A percentile compares a stretch with the other conserved stretches of the same genome.
Evolutionary conservation across 2,888 invertebrate genomes (phyloP).

Genomic region (Patella ulyssiponensis): DNA sequence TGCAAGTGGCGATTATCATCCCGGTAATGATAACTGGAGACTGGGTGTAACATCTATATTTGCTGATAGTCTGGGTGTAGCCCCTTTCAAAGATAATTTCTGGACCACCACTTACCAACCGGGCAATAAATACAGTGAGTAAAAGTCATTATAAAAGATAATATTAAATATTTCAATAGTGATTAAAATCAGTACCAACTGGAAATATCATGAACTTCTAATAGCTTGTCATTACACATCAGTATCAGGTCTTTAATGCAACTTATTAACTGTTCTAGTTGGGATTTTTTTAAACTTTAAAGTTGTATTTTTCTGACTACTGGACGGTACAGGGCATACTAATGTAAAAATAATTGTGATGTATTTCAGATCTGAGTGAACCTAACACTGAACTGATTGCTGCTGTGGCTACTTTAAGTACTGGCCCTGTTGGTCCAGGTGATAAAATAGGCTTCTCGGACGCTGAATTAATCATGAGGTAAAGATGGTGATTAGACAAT

Average conservation of each 20-base stretch:
- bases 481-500: background rate
- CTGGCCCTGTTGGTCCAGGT: slow-evolving; percentile 58
- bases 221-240: too few species aligned
- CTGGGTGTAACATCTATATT: slow-evolving; percentile 48
- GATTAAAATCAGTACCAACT: too few species aligned
- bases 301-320: too few species aligned
- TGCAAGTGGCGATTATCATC: slow-evolving; percentile 47
- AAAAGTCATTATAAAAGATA: too few species aligned
- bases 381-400: slow-evolving; percentile 41
- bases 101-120: slow-evolving; percentile 50
- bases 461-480: slow-evolving; percentile 51
- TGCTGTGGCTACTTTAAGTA: slow-evolving; percentile 49
- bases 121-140: slow-evolving; percentile 48
- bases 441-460: slow-evolving; percentile 49
- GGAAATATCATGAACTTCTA: too few species aligned
- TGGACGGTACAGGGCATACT: background rate
- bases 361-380: slow-evolving; percentile 29
- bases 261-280: too few species aligned
- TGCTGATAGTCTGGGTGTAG: slow-evolving; percentile 45
- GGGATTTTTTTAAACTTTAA: too few species aligned
- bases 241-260: too few species aligned
- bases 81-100: slow-evolving; percentile 55
- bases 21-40: slow-evolving; percentile 45
- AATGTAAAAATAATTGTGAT: background rate
- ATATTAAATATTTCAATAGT: too few species aligned